Conservation (phyloP, 35 echinoderm and acorn worm species). For the Ophiothrix spiculata region DNA sequence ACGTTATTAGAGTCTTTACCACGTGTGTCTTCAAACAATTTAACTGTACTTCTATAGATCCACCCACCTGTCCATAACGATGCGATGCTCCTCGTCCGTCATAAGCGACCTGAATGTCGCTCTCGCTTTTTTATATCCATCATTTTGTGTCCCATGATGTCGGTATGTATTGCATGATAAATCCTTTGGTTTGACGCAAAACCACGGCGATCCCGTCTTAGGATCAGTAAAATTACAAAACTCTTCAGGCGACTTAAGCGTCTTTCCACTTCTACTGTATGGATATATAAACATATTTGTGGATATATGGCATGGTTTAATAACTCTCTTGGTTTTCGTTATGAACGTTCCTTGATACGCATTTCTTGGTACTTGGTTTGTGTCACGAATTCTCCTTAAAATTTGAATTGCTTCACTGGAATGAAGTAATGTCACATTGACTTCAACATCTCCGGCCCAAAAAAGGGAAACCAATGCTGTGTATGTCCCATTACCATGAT, state of each 20-base stretch:
- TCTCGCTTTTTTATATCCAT: not conserved
- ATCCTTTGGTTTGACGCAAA: not conserved
- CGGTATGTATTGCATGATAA: not conserved
- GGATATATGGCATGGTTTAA: not conserved
- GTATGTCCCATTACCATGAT: constrained; percentile 8
- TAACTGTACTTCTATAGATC: no score
- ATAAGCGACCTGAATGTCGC: not conserved
- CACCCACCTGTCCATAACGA: not conserved
- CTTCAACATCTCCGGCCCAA: not conserved
- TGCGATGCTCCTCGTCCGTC: not conserved
- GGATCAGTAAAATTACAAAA: not conserved
- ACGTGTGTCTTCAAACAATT: no score
- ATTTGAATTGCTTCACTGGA: not conserved
- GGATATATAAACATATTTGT: not conserved
- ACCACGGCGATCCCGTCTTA: not conserved
- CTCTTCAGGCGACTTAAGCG: not conserved
- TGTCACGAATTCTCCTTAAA: not conserved
- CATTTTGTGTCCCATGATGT: not conserved
- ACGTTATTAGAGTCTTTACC: no score
- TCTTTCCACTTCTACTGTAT: not conserved
- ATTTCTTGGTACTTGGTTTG: not conserved
- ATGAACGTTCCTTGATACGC: not conserved
- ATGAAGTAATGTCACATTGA: not conserved
- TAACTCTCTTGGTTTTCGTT: not conserved
- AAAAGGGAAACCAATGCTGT: not conserved